Percentiles rank a stretch among this genome's conserved stretches.
Evolutionary conservation across 2,888 invertebrate species (phyloP).

Genomic region (Heliconius aoede): DNA sequence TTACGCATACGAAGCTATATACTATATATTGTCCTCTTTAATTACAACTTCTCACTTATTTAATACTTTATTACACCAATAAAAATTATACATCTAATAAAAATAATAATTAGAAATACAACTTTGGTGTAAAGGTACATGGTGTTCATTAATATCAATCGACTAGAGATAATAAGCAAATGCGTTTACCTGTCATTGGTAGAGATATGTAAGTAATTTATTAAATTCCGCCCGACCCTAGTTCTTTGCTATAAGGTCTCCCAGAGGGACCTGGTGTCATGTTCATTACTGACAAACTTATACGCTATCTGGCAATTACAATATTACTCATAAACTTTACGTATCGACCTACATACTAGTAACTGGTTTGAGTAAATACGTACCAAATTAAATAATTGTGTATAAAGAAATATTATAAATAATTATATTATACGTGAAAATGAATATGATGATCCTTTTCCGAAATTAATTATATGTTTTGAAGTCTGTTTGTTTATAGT

Average conservation of each 20-base stretch:
- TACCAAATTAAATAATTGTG: not conserved
- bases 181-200: constrained; percentile 38
- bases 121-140: too few relatives aligned
- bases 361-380: not conserved
- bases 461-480: too few relatives aligned
- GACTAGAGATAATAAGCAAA: too few relatives aligned
- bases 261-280: constrained; percentile 31
- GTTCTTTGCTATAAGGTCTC: constrained; percentile 32
- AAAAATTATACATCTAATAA: too few relatives aligned
- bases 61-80: too few relatives aligned
- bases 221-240: constrained; percentile 37
- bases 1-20: not conserved
- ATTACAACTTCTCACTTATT: too few relatives aligned
- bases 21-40: not conserved
- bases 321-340: constrained; percentile 18
- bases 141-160: too few relatives aligned
- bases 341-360: constrained; percentile 1
- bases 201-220: constrained; percentile 39
- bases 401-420: not conserved
- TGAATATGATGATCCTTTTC: too few relatives aligned
- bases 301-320: constrained; percentile 35
- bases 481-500: not conserved
- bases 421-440: too few relatives aligned
- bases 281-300: constrained; percentile 38
- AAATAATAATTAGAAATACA: too few relatives aligned